Evolutionary conservation across 2,888 invertebrate species (phyloP).

Genomic region (Diaphora mendica): DNA sequence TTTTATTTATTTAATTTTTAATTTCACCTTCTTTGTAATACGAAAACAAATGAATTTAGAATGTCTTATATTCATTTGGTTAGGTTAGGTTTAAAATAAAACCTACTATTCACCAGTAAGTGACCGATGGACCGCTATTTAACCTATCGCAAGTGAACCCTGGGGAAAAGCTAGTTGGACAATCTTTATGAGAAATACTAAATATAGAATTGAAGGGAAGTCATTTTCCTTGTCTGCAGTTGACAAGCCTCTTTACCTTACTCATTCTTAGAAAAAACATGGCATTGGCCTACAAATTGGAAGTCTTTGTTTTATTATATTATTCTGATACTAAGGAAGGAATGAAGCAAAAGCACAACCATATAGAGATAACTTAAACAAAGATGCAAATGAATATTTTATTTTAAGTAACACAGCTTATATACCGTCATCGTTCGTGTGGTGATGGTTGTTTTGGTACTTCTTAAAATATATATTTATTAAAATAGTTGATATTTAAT

Average conservation of each 20-base stretch:
- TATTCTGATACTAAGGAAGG: background rate
- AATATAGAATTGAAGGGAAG: background rate
- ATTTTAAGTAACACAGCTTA: too few relatives aligned
- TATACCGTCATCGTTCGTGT: too few relatives aligned
- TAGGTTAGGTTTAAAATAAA: too few relatives aligned
- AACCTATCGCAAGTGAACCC: background rate
- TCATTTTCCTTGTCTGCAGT: background rate
- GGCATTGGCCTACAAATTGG: background rate
- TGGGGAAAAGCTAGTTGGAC: background rate
- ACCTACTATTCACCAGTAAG: background rate
- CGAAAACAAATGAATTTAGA: too few relatives aligned
- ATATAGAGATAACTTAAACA: too few relatives aligned
- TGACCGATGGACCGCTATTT: background rate
- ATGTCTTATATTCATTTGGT: too few relatives aligned
- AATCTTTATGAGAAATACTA: background rate
- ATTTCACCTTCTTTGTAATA: too few relatives aligned
- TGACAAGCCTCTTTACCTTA: background rate
- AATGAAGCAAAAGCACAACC: background rate
- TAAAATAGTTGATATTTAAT: too few relatives aligned
- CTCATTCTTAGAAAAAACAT: background rate
- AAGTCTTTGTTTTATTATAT: background rate
- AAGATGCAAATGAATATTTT: too few relatives aligned
- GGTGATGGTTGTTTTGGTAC: too few relatives aligned
- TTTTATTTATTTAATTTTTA: too few relatives aligned
- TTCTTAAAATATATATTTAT: too few relatives aligned